Evolutionary conservation across 2,888 invertebrate genomes (phyloP), one percentile per base, ranked within the genome.

Genomic region (Mycalesis mineus): DNA sequence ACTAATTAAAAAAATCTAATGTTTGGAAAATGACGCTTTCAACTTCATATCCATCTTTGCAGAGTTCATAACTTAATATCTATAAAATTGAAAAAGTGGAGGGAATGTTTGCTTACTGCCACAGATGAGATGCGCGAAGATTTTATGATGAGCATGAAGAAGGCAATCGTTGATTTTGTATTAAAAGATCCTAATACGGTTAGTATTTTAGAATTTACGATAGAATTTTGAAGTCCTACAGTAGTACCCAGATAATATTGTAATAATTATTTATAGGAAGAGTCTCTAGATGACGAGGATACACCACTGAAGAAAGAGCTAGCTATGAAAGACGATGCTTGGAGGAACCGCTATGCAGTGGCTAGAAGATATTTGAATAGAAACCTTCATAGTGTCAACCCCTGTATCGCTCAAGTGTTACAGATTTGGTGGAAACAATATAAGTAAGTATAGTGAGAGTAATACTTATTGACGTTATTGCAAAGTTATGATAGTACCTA

Each of bases 91-190:
- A 92, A 91, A 68, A 91, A 91, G 73, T 95, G 93, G 91, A 90
- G 90, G 48, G 82, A 88, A 0, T 91, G 91, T 0, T 72, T 95
- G 14, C 81, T 89, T 1, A 78, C 91, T 33, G 92, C 94, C 53
- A 92, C 96, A 0, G 91, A 93, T 57, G 97, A 97, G 77, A 94
- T 96, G 79, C 93, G 94, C 66, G 94, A 96, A 62, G 96, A 97
- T 71, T 98, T 96, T 75, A 92, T 95, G 75, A 92, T 95, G 78
- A 95, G 95, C 62, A 95, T 97, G 74, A 98, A 97, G 76, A 97
- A 97, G 76, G 95, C 97, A 0, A 95, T 96, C 52, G 95, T 98
- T 0, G 97, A 98, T 84, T 98, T 97, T 78, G 96, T 97, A 0
- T 88, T 98, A 4, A 94, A 94, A 71, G 95, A 97, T 82, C 94